phyloP scores from a whole-genome alignment of 2,113 vertebrate genomes.

The Amblyornis subalaris region DNA sequence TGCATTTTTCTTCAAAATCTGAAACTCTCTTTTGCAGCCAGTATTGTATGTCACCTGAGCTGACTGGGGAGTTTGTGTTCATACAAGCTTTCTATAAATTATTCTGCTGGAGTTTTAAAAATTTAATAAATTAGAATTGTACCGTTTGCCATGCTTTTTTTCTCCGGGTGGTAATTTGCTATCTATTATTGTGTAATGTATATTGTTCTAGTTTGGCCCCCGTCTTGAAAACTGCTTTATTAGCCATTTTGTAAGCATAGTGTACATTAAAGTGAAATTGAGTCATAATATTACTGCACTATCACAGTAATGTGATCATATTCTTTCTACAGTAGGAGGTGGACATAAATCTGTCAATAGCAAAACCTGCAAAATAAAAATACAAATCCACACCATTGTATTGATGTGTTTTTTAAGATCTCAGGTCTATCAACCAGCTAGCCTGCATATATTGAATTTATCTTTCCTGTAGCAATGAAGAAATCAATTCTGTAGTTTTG shows the following conservation, averaged over 20 bases:
- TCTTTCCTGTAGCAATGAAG: neutral
- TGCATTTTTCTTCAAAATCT: neutral
- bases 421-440: neutral
- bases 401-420: constrained; percentile 46
- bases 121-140: neutral
- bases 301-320: neutral
- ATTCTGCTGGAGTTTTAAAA: neutral
- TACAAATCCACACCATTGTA: neutral
- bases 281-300: neutral
- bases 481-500: constrained; percentile 17
- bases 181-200: neutral
- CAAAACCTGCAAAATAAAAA: neutral
- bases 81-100: neutral
- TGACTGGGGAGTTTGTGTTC: neutral
- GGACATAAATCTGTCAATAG: neutral
- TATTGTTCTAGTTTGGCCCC: neutral
- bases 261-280: constrained; percentile 43
- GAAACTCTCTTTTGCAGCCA: neutral
- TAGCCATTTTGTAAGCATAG: constrained; percentile 45
- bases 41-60: neutral
- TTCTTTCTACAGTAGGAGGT: neutral
- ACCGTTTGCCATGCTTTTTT: neutral
- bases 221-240: constrained; percentile 44
- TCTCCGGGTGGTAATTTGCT: neutral
- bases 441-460: constrained; percentile 27